Base-by-base conservation (phyloP, 2,888 invertebrate species). In the Caenorhabditis parvicauda region DNA sequence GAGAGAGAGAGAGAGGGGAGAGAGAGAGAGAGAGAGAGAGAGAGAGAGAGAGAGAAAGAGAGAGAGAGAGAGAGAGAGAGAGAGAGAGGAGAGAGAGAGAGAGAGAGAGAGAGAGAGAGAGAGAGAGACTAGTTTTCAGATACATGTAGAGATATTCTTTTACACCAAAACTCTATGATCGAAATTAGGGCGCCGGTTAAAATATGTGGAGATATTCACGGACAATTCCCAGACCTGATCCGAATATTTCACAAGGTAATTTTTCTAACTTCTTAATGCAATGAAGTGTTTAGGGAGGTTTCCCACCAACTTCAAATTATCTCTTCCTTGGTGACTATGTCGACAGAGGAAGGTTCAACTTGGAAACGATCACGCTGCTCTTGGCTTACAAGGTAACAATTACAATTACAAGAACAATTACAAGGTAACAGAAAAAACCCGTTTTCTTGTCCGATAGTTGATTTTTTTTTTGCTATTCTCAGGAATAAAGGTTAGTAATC, bases 161-260 rank as follows among this genome's bases (percentile, higher is more conserved):
- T n/a, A n/a, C n/a, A n/a, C 5, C 71, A 73, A 51, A 50, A 61
- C 21, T 48, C 58, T 25, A 54, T 72, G 6, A 49, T 75, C 19
- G 75, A 75, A 54, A 53, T 73, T 14, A 67, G 69, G 28, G 67
- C 75, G 17, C 74, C 75, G 21, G 57, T 75, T 14, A 54, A 64
- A 43, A 59, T 75, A 17, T 75, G 75, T 43, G 76, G 76, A 12
- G 75, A 75, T 52, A 70, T 64, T n/a, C 75, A 75, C 48, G 75
- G 74, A 17, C 75, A 75, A 54, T 74, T 63, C 44, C 50, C 58
- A 6, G 74, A 75, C 44, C 57, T 74, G 14, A 50, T 75, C 28
- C 67, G 74, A 5, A 39, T 74, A 3, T 75, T 75, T 59, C 67
- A 72, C 48, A 64, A 67, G 29, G 35, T 32, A 12, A 12, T n/a